A percentile compares a stretch with the other conserved stretches of the same genome.
phyloP scores from a whole-genome alignment of 2,113 vertebrate species.

The Antechinus stuartii region DNA sequence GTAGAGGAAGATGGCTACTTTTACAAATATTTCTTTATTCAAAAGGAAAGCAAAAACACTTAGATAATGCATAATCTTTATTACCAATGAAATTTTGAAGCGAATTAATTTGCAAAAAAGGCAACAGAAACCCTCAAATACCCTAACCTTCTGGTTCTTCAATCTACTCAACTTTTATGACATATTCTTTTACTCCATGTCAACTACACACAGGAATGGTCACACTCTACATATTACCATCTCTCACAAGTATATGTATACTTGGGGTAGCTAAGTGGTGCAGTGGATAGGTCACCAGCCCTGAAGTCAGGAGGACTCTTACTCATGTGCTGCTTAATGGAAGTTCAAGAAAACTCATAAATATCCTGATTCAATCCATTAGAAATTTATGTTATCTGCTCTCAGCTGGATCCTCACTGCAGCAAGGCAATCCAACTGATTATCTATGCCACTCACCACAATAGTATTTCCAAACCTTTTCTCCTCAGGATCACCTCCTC shows the following conservation, averaged over 20 bases:
- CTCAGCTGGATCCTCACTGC: neutral
- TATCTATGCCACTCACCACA: neutral
- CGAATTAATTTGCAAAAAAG: neutral
- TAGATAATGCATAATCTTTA: neutral
- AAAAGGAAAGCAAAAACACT: neutral
- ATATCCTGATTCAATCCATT: neutral
- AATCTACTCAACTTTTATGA: neutral
- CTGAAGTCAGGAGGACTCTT: neutral
- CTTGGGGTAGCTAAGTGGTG: too few relatives aligned
- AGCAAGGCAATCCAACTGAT: neutral
- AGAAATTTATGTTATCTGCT: neutral
- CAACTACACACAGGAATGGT: neutral
- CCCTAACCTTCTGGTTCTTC: neutral
- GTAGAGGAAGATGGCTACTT: slow-evolving; percentile 49
- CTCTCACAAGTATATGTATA: neutral
- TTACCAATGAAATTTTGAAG: neutral
- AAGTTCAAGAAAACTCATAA: neutral
- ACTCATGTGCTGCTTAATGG: neutral
- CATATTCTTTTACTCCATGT: neutral
- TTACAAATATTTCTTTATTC: neutral
- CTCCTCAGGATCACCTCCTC: neutral
- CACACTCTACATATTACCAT: neutral
- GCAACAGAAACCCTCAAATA: neutral
- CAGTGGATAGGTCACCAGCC: too few relatives aligned
- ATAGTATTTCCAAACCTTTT: neutral